Conservation (phyloP, 2,888 invertebrate genomes). For the Electrophaes corylata region DNA sequence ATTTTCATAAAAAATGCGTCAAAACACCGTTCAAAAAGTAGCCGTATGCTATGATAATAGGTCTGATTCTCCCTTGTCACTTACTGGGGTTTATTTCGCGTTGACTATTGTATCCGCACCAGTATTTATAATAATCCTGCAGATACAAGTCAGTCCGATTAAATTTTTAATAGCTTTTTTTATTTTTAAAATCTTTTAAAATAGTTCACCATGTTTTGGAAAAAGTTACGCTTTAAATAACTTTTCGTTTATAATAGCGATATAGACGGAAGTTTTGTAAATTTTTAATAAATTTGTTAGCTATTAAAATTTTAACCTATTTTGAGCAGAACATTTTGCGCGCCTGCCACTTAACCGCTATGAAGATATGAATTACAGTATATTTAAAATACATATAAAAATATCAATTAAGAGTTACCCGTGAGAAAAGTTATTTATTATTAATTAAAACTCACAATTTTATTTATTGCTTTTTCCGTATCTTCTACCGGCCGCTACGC, state of each 20-base stretch:
- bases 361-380: constrained; percentile 82
- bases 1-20: constrained; percentile 79
- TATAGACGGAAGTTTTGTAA: constrained; percentile 5
- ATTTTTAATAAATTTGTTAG: constrained; percentile 22
- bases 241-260: constrained; percentile 19
- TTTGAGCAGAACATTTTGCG: constrained; percentile 50
- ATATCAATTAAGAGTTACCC: constrained; percentile 76
- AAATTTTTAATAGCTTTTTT: constrained; percentile 48
- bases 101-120: constrained; percentile 59
- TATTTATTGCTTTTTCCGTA: constrained; percentile 76
- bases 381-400: constrained; percentile 83
- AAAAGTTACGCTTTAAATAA: constrained; percentile 22
- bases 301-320: constrained; percentile 42
- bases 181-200: constrained; percentile 13
- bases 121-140: constrained; percentile 58
- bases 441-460: constrained; percentile 71
- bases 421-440: constrained; percentile 55
- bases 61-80: constrained; percentile 74
- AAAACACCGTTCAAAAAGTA: constrained; percentile 83
- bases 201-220: constrained; percentile 17
- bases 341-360: constrained; percentile 74
- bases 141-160: constrained; percentile 50
- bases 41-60: constrained; percentile 79
- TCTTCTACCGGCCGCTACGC: constrained; percentile 53
- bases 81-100: constrained; percentile 66